A percentile compares a stretch with the other conserved stretches of the same genome.
Evolutionary conservation across 2,888 invertebrate genomes (phyloP).

Genomic region (Aphelenchoides bicaudatus): DNA sequence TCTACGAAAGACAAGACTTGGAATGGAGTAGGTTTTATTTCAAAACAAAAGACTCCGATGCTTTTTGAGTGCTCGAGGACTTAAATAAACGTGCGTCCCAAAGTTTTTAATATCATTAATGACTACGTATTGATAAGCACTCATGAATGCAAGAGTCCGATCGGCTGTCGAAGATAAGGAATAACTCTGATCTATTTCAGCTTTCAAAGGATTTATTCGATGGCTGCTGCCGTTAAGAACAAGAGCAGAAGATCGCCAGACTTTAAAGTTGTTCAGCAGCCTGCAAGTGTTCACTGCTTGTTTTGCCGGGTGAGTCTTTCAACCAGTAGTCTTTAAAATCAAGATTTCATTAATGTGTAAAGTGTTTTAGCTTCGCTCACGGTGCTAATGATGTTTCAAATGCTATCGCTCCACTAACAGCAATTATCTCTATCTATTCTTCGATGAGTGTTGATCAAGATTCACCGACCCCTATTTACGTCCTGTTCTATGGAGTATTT

Average conservation of each 20-base stretch:
- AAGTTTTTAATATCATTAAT: too few relatives aligned
- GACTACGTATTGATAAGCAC: too few relatives aligned
- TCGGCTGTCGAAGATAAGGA: neutral
- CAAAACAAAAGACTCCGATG: too few relatives aligned
- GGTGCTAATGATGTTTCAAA: slow-evolving; percentile 98
- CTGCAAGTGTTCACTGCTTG: slow-evolving; percentile 92
- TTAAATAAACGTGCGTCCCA: too few relatives aligned
- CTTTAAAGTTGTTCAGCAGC: slow-evolving; percentile 68
- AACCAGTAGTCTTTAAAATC: neutral
- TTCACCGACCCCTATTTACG: slow-evolving; percentile 78
- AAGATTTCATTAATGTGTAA: too few relatives aligned
- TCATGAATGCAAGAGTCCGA: neutral
- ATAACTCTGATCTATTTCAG: slow-evolving; percentile 4
- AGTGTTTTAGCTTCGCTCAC: too few relatives aligned
- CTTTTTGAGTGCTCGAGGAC: too few relatives aligned
- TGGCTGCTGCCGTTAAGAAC: slow-evolving; percentile 32
- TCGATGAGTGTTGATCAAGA: slow-evolving; percentile 65
- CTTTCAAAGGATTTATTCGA: slow-evolving; percentile 26
- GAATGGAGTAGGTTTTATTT: slow-evolving; percentile 11
- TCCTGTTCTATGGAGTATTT: slow-evolving; percentile 85
- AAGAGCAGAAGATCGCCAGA: slow-evolving; percentile 35
- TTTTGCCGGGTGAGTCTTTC: slow-evolving; percentile 73
- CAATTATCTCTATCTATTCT: slow-evolving; percentile 83
- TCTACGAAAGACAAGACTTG: slow-evolving; percentile 1
- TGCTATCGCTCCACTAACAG: slow-evolving; percentile 92